Base-by-base conservation (phyloP, 37 sponge, comb jelly and placozoan genomes). In the Amphimedon queenslandica region DNA sequence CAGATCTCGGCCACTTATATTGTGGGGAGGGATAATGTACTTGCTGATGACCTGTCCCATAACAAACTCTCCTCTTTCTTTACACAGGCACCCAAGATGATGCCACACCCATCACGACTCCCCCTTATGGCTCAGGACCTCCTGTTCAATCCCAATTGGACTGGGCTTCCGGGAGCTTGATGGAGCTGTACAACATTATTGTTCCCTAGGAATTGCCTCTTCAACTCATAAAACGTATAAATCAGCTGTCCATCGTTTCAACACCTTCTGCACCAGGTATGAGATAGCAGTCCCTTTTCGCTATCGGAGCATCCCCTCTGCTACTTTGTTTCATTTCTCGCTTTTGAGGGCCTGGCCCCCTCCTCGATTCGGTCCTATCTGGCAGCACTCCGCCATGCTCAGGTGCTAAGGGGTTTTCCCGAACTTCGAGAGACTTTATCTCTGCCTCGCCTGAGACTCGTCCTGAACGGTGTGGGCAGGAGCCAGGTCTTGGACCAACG, bases 81-180 rank as follows among this genome's bases (percentile, higher is more conserved):
- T 30, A 23, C 30, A 0, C 51, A 58, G 58, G 58, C 30, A 1
- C 60, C 40, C 27, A 5, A 3, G 3, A 41, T 60, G 18, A 21
- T 28, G 31, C 64, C 70, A 18, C 16, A 36, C 4, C 74, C 63
- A 36, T n/a, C 38, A 31, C 58, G 6, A 11, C 32, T 73, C 24
- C 74, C 61, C 8, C 37, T 20, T 8, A n/a, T 30, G 11, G 1
- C 24, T 28, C 36, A 42, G 5, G 21, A 73, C 37, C 40, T 37
- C 25, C 53, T 79, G 43, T 63, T 80, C n/a, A 20, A 68, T 27
- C 71, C 68, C 37, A 73, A 39, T 56, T 57, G 27, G 80, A 83
- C 72, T 88, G 89, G 84, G 39, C 73, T 5, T 83, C 83, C n/a
- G 31, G 32, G 64, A 31, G 8, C 47, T 75, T 81, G 87, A 80